A percentile compares a stretch with the other conserved stretches of the same genome.
These are phyloP conservation scores for Xylophagus ater DNA, from an alignment of 2,888 invertebrate species.

Conservation along the genomic window DNA sequence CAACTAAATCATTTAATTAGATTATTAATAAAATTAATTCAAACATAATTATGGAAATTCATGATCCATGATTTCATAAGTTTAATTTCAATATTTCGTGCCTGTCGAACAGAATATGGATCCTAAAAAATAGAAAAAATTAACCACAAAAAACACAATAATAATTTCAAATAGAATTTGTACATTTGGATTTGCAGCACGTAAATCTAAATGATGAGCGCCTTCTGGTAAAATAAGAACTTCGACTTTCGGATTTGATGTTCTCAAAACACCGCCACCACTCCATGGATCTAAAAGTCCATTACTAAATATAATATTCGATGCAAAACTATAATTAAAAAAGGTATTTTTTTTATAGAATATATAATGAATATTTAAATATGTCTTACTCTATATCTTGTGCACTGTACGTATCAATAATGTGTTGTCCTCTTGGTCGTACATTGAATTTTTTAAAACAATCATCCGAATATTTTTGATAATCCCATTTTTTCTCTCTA, in stretches of 20 bases:
- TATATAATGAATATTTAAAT: too few relatives aligned
- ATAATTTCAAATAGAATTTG: not conserved
- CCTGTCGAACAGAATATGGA: conserved; percentile 28
- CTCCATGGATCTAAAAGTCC: conserved; percentile 83
- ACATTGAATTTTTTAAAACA: conserved; percentile 64
- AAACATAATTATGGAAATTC: conserved; percentile 14
- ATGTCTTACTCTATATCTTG: conserved; percentile 45
- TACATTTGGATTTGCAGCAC: conserved; percentile 36
- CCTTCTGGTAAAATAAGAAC: conserved; percentile 68
- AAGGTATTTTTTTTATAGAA: conserved; percentile 48
- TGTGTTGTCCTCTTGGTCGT: conserved; percentile 53
- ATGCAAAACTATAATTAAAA: conserved; percentile 37
- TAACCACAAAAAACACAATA: not conserved
- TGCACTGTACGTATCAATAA: conserved; percentile 71
- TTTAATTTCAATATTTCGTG: conserved; percentile 25
- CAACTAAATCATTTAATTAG: not conserved
- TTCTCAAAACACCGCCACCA: conserved; percentile 66
- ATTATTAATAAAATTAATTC: not conserved
- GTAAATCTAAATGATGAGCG: conserved; percentile 78
- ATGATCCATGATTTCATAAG: conserved; percentile 27
- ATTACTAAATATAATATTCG: conserved; percentile 72
- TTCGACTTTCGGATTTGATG: conserved; percentile 51
- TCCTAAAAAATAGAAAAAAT: conserved; percentile 23
- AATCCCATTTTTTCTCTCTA: conserved; percentile 62
- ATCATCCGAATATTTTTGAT: conserved; percentile 48